Base-by-base conservation (phyloP, 2,113 vertebrate genomes). In the Chamaetylas fuelleborni region DNA sequence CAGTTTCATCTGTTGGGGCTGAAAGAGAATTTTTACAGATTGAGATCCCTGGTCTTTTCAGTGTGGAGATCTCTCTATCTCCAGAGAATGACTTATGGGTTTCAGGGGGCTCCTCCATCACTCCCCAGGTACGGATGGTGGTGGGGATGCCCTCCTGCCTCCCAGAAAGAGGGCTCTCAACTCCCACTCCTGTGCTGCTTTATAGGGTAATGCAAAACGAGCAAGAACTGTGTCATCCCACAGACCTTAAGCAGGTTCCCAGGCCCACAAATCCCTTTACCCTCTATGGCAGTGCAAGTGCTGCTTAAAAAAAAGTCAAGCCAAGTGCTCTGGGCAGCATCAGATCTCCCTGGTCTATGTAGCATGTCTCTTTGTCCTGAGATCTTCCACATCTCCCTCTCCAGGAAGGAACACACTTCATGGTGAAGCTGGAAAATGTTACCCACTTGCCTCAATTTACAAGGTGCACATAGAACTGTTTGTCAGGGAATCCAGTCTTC, bases 1-100 rank as follows among this genome's bases (percentile, higher is more conserved):
- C 0, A 1, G 5, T 60, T 42, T 88, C 8, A 3, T 77, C 31
- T 81, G 13, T 16, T 26, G 19, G 12, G 6, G 2, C 8, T 50
- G 47, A 88, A 85, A 50, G 54, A 26, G 22, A 73, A 58, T 28
- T 89, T 72, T 48, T 80, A 31, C 10, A 42, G 38, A 70, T 50
- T 78, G 13, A 90, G 8, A 8, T 65, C 45, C 12, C 33, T 38
- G 3, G 13, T 69, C 6, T 93, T 10, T 51, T 80, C 53, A 40
- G 16, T 6, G 19, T 33, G 15, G 31, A 90, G 19, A 14, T 29
- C 17, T 64, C 25, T 67, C 31, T 50, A 29, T 56, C 33, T 80
- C 29, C 48, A 70, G 31, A 57, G 15, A 33, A 58, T 10, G 29
- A 17, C 18, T 76, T 23, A 16, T 9, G 24, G 18, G 9, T 29